Evolutionary conservation across 2,113 vertebrate genomes (phyloP), one percentile per base, ranked within the genome.

Genomic region (Okapia johnstoni): DNA sequence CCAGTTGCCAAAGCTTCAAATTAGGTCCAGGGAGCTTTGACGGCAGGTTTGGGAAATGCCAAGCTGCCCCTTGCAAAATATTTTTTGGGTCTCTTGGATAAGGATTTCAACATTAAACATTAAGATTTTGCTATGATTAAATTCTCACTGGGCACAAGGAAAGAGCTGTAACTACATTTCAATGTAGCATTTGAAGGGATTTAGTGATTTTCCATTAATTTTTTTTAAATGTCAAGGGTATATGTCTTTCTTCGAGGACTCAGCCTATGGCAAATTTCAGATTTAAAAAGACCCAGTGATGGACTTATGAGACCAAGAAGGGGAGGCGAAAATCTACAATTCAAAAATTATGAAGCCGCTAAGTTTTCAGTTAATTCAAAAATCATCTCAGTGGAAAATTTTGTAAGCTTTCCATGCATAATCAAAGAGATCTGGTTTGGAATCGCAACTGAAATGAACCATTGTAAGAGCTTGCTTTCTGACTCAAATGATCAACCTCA

Each of bases 141-240:
- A 81, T 60, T 85, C 93, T 97, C 54, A 26, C 48, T 55, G 79
- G 61, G 57, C 50, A n/a, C 10, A 28, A 48, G 50, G 52, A 87
- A 94, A 88, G 92, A 94, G 85, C 61, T 46, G 36, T 26, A 40
- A 86, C 97, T 80, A 61, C 70, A 90, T 88, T 94, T 85, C 96
- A 40, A 7, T 66, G 63, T n/a, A 93, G 77, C 93, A 57, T 96
- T 90, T 70, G 90, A 90, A 79, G 40, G 76, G 81, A 88, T 94
- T 96, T 96, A 83, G 93, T 90, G 93, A 96, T 96, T 98, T 97
- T 90, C 94, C 96, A 93, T 90, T 96, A 76, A 93, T 52, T 93
- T 94, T 87, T 96, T 96, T 92, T 28, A 95, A 96, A 98, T 95
- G 94, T 95, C 97, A 96, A 90, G 81, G 88, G 88, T 83, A 96